Evolutionary conservation across 1,140 invertebrate species (phyloP).

Genomic region (Nixonia krombeini): DNA sequence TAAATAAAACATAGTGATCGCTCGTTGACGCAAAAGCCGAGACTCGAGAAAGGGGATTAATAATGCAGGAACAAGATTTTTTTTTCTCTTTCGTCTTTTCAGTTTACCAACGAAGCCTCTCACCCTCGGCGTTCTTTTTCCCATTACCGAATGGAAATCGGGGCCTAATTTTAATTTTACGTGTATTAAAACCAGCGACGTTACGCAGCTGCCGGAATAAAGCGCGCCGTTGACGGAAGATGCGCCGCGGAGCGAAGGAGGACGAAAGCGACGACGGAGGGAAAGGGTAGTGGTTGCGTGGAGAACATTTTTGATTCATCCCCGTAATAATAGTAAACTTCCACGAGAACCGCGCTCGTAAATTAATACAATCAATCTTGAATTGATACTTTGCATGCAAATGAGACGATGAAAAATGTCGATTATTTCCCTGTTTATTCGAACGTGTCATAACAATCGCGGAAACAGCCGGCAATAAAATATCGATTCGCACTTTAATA

Average conservation of each 20-base stretch:
- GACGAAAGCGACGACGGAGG: too few species aligned
- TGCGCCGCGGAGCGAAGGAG: background rate
- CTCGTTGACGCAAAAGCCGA: slow-evolving; percentile 16
- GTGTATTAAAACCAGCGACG: slow-evolving; percentile 73
- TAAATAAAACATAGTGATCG: slow-evolving; percentile 43
- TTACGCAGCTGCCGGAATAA: slow-evolving; percentile 69
- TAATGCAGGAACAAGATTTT: slow-evolving; percentile 47
- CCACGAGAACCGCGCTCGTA: too few species aligned
- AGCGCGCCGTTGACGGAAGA: slow-evolving; percentile 31
- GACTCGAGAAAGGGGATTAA: slow-evolving; percentile 25
- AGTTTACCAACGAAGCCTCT: slow-evolving; percentile 15
- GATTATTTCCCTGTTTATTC: background rate
- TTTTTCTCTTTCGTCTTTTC: slow-evolving; percentile 24
- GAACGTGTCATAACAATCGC: background rate
- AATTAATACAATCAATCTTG: too few species aligned
- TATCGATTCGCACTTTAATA: slow-evolving; percentile 11
- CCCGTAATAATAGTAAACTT: too few species aligned
- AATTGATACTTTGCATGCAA: too few species aligned
- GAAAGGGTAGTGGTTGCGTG: too few species aligned
- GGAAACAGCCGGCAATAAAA: background rate
- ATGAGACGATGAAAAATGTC: background rate
- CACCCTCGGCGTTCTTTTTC: slow-evolving; percentile 63
- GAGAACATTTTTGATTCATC: too few species aligned
- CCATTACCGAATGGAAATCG: slow-evolving; percentile 75
- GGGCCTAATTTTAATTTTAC: slow-evolving; percentile 76